Evolutionary conservation across 92 coral and sea anemone genomes (phyloP).

Genomic region (Phenganax marumi): DNA sequence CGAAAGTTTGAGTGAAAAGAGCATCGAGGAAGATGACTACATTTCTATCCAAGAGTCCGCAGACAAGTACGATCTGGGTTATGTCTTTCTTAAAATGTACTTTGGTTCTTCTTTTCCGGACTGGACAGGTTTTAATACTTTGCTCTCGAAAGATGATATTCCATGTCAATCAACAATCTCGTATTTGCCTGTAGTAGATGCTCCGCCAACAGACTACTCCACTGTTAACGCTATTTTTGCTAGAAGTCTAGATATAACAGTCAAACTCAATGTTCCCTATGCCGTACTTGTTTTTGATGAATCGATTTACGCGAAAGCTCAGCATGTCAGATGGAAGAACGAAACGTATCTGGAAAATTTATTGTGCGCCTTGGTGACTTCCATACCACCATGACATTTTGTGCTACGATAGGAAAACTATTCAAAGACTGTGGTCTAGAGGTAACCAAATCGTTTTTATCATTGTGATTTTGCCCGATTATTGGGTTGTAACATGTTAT

Average conservation of each 20-base stretch:
- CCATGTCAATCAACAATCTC: slow-evolving; percentile 47
- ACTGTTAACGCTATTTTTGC: slow-evolving; percentile 30
- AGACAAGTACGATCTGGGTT: slow-evolving; percentile 23
- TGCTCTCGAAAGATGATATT: slow-evolving; percentile 30
- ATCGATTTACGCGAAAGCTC: slow-evolving; percentile 43
- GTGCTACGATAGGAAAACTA: slow-evolving; percentile 22
- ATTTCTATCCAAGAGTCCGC: slow-evolving; percentile 21
- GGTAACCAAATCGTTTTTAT: slow-evolving; percentile 7
- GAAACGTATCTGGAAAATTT: slow-evolving; percentile 20
- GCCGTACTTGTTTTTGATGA: slow-evolving; percentile 32
- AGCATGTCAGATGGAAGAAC: slow-evolving; percentile 50
- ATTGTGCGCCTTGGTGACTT: slow-evolving; percentile 39
- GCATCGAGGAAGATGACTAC: slow-evolving; percentile 13
- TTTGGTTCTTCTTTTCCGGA: slow-evolving; percentile 29
- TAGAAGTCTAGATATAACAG: slow-evolving; percentile 1
- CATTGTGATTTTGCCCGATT: too few species aligned
- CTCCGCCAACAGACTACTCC: slow-evolving; percentile 47
- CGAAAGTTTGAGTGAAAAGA: neutral
- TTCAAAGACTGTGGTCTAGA: slow-evolving; percentile 45
- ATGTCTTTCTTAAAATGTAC: slow-evolving; percentile 19
- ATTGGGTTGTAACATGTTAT: too few species aligned
- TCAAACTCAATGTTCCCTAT: neutral
- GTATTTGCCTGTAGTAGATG: slow-evolving; percentile 48
- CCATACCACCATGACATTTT: slow-evolving; percentile 35
- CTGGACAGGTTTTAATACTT: slow-evolving; percentile 55